These are phyloP conservation scores for Caenorhabditis drosophilae DNA, from an alignment of 2,888 invertebrate genomes.

Conservation along the genomic window DNA sequence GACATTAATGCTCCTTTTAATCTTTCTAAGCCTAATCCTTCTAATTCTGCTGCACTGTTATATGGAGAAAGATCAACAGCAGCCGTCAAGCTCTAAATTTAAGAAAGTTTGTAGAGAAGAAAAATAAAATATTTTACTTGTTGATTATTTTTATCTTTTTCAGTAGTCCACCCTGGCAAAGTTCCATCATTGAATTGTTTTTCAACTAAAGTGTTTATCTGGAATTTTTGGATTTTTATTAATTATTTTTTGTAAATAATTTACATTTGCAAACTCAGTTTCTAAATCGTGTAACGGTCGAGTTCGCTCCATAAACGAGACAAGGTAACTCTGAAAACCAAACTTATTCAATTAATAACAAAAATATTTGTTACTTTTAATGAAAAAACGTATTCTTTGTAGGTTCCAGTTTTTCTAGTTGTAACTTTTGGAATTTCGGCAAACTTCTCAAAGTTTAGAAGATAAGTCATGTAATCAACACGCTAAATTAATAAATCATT, in stretches of 20 bases:
- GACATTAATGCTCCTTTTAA: conserved; percentile 97
- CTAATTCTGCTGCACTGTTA: conserved; percentile 93
- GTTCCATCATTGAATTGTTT: conserved; percentile 85
- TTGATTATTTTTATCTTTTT: conserved; percentile 59
- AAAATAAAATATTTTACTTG: not conserved
- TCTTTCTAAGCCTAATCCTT: conserved; percentile 92
- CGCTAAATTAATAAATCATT: too few relatives aligned
- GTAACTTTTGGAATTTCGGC: conserved; percentile 86
- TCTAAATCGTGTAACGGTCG: conserved; percentile 61
- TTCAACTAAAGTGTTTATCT: conserved; percentile 74
- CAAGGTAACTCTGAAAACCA: conserved; percentile 49
- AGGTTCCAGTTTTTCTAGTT: conserved; percentile 72
- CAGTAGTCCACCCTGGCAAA: conserved; percentile 88
- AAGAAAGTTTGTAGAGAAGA: too few relatives aligned
- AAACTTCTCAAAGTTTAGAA: conserved; percentile 90
- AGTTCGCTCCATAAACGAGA: conserved; percentile 58
- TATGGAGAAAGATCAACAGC: conserved; percentile 97
- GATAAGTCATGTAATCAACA: conserved; percentile 91
- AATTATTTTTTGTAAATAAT: conserved; percentile 15
- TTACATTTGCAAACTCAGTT: conserved; percentile 39
- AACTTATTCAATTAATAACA: not conserved
- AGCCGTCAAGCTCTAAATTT: conserved; percentile 73
- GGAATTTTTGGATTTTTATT: conserved; percentile 4
- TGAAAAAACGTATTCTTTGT: conserved; percentile 78
- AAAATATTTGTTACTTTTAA: conserved; percentile 71